Evolutionary conservation across 2,797 vertebrate genomes (phyloP).

Genomic region (Setipinna tenuifilis): DNA sequence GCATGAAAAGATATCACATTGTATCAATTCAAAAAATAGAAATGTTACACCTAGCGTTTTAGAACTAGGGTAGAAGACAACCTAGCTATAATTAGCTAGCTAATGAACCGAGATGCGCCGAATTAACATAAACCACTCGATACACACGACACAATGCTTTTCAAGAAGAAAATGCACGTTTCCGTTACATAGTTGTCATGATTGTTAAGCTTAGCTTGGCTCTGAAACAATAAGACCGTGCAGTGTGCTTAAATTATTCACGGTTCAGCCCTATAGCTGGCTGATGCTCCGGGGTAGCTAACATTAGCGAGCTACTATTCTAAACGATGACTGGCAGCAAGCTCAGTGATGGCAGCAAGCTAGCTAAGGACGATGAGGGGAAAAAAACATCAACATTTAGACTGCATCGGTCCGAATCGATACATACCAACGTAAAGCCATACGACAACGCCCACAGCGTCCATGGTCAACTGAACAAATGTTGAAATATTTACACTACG

Average conservation of each 20-base stretch:
- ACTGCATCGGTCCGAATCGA: conserved; percentile 36
- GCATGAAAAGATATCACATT: background rate
- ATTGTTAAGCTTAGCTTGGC: background rate
- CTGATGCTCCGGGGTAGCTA: conserved; percentile 29
- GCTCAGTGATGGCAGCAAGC: conserved; percentile 47
- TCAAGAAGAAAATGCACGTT: background rate
- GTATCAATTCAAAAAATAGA: background rate
- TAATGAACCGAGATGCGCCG: background rate
- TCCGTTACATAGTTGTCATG: background rate
- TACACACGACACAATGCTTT: background rate
- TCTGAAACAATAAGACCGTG: background rate
- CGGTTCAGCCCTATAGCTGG: conserved; percentile 39
- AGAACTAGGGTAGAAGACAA: background rate
- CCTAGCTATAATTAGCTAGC: conserved; percentile 17
- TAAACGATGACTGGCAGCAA: conserved; percentile 34
- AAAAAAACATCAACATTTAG: conserved; percentile 20
- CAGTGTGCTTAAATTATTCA: background rate
- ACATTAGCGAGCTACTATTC: conserved; percentile 17
- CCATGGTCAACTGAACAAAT: conserved; percentile 63
- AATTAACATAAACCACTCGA: background rate
- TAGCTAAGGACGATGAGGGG: conserved; percentile 29
- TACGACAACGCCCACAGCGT: conserved; percentile 61
- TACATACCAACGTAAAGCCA: conserved; percentile 77
- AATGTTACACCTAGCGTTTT: background rate
- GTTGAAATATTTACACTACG: conserved; percentile 57